Evolutionary conservation across 2,113 vertebrate species (phyloP).

Genomic region (Leptobrachium ailaonicum): DNA sequence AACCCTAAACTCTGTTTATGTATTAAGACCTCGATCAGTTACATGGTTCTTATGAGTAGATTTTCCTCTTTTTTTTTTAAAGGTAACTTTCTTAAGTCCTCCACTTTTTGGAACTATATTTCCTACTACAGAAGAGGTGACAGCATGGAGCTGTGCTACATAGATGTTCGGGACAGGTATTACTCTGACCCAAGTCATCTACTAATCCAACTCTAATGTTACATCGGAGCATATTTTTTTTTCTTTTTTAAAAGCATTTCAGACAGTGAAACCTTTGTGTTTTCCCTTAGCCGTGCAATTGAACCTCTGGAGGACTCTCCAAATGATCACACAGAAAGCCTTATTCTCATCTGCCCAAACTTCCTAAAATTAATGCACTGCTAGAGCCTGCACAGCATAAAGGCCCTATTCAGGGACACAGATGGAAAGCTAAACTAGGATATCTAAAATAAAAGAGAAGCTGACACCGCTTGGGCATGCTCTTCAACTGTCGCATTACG

Average conservation of each 20-base stretch:
- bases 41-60: no score
- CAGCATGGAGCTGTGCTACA: conserved; percentile 4
- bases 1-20: no score
- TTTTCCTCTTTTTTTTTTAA: no score
- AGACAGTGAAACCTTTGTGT: conserved; percentile 45
- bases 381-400: conserved; percentile 21
- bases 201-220: conserved; percentile 35
- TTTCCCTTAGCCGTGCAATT: conserved; percentile 37
- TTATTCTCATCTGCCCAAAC: conserved; percentile 40
- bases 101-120: not conserved
- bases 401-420: conserved; percentile 28
- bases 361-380: conserved; percentile 42
- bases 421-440: conserved; percentile 25
- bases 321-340: conserved; percentile 47
- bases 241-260: conserved; percentile 23
- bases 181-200: conserved; percentile 6
- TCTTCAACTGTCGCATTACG: not conserved
- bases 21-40: no score
- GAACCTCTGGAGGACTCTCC: conserved; percentile 36
- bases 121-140: conserved; percentile 2
- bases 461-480: conserved; percentile 13
- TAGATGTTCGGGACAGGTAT: conserved; percentile 23
- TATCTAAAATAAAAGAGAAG: conserved; percentile 10
- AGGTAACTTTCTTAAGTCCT: no score
- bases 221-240: conserved; percentile 16